phyloP scores from a whole-genome alignment of 2,113 vertebrate genomes.

The Dromiciops gliroides region DNA sequence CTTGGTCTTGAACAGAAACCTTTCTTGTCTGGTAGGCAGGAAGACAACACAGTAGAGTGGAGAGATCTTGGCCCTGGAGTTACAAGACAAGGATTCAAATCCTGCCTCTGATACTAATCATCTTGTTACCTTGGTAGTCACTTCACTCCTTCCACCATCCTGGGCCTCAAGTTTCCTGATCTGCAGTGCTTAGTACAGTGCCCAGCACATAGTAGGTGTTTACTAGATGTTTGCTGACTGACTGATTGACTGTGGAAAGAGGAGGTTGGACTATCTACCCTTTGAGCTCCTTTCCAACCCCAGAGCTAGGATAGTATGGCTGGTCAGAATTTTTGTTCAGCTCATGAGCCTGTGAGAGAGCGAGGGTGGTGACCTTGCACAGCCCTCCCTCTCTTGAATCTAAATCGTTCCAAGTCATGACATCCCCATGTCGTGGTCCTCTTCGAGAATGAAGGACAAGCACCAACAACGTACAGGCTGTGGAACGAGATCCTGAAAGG shows the following conservation, averaged over 20 bases:
- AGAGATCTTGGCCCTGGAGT: background rate
- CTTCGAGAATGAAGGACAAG: no score
- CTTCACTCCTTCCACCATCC: background rate
- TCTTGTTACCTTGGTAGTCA: accelerated
- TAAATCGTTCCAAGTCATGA: no score
- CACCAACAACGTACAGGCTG: no score
- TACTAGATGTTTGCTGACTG: background rate
- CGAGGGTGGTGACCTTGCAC: no score
- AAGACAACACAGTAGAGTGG: background rate
- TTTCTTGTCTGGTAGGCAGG: no score
- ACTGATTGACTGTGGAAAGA: background rate
- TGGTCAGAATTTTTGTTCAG: background rate
- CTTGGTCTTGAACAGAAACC: no score
- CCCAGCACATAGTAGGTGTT: background rate
- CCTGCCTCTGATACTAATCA: background rate
- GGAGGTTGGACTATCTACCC: background rate
- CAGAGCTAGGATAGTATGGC: no score
- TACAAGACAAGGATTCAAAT: background rate
- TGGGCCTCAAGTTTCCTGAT: background rate
- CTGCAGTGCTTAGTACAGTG: background rate
- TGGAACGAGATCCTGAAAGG: background rate
- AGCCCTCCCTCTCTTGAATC: no score
- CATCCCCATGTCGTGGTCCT: no score
- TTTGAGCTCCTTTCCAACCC: background rate
- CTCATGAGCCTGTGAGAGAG: background rate